These are phyloP conservation scores for Lutraria rhynchaena DNA, from an alignment of 1,140 invertebrate genomes.

Conservation along the genomic window DNA sequence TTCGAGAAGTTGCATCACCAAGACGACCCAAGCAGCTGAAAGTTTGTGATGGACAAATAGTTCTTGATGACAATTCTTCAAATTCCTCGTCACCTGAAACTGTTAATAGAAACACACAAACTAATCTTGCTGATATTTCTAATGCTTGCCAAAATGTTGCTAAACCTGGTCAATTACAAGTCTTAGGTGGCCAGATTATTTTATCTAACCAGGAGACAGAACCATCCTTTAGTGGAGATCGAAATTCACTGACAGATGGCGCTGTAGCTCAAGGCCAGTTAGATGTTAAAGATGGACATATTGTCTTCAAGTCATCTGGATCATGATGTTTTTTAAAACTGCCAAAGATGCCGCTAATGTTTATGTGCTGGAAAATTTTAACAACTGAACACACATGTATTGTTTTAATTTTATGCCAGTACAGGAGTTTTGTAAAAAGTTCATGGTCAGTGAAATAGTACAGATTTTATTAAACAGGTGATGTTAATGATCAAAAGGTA, in stretches of 20 bases:
- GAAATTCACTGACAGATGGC: background rate
- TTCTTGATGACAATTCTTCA: constrained; percentile 52
- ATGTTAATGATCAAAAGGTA: too few species aligned
- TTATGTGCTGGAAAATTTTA: too few species aligned
- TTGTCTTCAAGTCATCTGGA: constrained; percentile 49
- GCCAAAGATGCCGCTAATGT: too few species aligned
- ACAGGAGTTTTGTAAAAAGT: too few species aligned
- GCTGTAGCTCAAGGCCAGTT: constrained; percentile 26
- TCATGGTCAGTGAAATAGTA: too few species aligned
- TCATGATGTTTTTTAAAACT: constrained; percentile 33
- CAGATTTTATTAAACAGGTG: too few species aligned
- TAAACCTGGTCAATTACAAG: constrained; percentile 52
- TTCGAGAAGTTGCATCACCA: constrained; percentile 45
- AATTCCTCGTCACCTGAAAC: constrained; percentile 36
- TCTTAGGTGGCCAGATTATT: constrained; percentile 69
- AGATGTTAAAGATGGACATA: constrained; percentile 59
- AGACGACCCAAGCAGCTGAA: constrained; percentile 49
- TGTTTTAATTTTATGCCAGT: too few species aligned
- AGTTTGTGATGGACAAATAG: constrained; percentile 57
- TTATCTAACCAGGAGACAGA: constrained; percentile 44
- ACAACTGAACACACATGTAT: too few species aligned
- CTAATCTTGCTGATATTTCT: constrained; percentile 26
- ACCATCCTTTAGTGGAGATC: background rate
- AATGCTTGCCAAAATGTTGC: background rate
- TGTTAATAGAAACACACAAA: constrained; percentile 44